Percentiles rank a stretch among this genome's conserved stretches.
These are phyloP conservation scores for Melipona bicolor DNA, from an alignment of 2,888 invertebrate genomes.

Conservation along the genomic window DNA sequence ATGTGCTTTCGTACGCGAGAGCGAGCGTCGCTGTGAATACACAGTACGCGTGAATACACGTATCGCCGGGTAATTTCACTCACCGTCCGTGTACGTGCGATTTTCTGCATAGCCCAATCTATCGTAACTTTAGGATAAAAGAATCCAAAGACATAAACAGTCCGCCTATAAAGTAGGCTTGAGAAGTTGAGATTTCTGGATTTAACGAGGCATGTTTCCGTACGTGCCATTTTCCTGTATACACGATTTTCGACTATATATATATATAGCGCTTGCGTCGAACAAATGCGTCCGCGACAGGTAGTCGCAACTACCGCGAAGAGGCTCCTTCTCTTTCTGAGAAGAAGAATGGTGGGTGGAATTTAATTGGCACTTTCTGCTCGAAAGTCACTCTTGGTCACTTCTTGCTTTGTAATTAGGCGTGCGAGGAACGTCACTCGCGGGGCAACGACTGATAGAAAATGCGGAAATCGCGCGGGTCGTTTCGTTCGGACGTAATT, in stretches of 20 bases:
- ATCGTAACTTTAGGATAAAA: no score
- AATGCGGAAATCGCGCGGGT: constrained; percentile 13
- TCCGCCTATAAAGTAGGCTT: no score
- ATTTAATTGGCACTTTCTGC: constrained; percentile 27
- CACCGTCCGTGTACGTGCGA: neutral
- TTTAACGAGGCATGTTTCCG: no score
- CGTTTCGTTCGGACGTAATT: neutral
- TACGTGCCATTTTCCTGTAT: no score
- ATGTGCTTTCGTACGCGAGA: constrained; percentile 42
- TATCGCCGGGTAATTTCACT: constrained; percentile 29
- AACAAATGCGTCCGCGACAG: constrained; percentile 11
- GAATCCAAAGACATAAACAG: no score
- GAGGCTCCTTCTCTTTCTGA: neutral
- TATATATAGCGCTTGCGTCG: no score
- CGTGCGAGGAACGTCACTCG: neutral
- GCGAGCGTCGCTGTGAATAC: neutral
- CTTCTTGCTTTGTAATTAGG: constrained; percentile 29
- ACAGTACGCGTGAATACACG: no score
- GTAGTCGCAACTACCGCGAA: neutral
- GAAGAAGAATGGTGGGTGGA: constrained; percentile 7
- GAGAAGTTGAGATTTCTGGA: no score
- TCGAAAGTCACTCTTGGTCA: constrained; percentile 20
- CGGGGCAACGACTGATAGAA: constrained; percentile 14
- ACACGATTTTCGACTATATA: no score
- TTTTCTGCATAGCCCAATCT: no score